Evolutionary conservation across 1,140 invertebrate genomes (phyloP).

Genomic region (Drosophila sproati): DNA sequence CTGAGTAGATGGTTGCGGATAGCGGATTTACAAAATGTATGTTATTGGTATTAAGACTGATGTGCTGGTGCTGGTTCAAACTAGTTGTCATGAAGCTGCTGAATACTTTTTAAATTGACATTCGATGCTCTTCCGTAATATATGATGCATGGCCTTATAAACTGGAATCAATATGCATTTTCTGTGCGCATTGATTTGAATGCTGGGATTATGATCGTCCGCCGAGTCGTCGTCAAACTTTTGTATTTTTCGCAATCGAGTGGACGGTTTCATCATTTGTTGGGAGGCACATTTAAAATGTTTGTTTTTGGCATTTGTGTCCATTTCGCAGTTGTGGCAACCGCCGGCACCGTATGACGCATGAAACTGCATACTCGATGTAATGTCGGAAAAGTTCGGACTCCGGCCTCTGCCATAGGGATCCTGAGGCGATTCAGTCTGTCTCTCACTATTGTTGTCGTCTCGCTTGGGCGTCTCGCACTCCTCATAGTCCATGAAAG

Average conservation of each 20-base stretch:
- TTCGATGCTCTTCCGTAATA: slow-evolving; percentile 55
- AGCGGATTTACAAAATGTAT: slow-evolving; percentile 44
- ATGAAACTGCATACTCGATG: slow-evolving; percentile 70
- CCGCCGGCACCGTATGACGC: slow-evolving; percentile 61
- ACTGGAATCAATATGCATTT: slow-evolving; percentile 43
- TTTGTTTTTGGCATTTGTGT: background rate
- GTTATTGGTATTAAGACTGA: slow-evolving; percentile 51
- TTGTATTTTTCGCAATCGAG: background rate
- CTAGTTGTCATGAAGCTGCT: slow-evolving; percentile 57
- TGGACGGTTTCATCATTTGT: slow-evolving; percentile 4
- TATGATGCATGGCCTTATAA: slow-evolving; percentile 55
- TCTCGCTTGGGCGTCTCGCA: slow-evolving; percentile 43
- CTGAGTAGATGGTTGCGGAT: slow-evolving; percentile 5
- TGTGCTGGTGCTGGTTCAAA: slow-evolving; percentile 23
- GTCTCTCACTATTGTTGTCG: slow-evolving; percentile 34
- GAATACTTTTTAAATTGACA: slow-evolving; percentile 48
- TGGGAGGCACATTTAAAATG: background rate
- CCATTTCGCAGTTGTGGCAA: slow-evolving; percentile 70
- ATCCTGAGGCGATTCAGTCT: slow-evolving; percentile 24
- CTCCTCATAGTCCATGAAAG: slow-evolving; percentile 85
- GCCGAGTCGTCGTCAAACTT: background rate
- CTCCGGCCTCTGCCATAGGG: slow-evolving; percentile 22
- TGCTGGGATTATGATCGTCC: background rate
- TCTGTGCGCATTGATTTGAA: slow-evolving; percentile 9
- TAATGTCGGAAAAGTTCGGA: slow-evolving; percentile 33